Evolutionary conservation across 2,797 vertebrate genomes (phyloP).

Genomic region (Chanos chanos): DNA sequence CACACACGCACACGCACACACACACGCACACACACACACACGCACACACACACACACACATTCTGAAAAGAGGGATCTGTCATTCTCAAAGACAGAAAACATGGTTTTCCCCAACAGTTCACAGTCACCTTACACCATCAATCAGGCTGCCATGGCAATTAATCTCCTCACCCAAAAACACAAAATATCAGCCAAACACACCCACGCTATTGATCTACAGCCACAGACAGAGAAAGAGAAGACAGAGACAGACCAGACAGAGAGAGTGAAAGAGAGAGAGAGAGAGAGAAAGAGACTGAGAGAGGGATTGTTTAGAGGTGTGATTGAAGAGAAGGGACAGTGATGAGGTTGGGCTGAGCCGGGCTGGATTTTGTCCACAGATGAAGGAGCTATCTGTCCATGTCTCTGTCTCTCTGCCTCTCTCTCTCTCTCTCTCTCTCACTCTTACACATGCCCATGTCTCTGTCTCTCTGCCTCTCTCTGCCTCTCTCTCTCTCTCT

Average conservation of each 20-base stretch:
- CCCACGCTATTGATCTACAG: no score
- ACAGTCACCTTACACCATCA: no score
- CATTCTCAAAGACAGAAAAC: no score
- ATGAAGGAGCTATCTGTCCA: neutral
- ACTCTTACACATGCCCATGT: neutral
- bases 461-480: neutral
- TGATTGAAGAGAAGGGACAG: slow-evolving; percentile 53
- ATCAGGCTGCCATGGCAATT: no score
- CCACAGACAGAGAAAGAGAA: no score
- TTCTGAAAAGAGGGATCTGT: no score
- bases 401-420: slow-evolving; percentile 9
- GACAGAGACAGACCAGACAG: no score
- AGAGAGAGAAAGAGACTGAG: neutral
- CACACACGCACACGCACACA: slow-evolving; percentile 7
- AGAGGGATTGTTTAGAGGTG: slow-evolving; percentile 43
- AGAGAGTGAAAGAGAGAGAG: neutral
- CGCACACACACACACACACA: no score
- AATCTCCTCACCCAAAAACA: no score
- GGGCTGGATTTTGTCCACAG: slow-evolving; percentile 6
- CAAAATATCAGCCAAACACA: no score
- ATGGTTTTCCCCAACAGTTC: no score
- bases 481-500: neutral
- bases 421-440: neutral
- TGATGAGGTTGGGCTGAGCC: slow-evolving; percentile 55
- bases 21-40: neutral